These are phyloP conservation scores for Pica pica DNA, from an alignment of 2,113 vertebrate genomes.

Conservation along the genomic window DNA sequence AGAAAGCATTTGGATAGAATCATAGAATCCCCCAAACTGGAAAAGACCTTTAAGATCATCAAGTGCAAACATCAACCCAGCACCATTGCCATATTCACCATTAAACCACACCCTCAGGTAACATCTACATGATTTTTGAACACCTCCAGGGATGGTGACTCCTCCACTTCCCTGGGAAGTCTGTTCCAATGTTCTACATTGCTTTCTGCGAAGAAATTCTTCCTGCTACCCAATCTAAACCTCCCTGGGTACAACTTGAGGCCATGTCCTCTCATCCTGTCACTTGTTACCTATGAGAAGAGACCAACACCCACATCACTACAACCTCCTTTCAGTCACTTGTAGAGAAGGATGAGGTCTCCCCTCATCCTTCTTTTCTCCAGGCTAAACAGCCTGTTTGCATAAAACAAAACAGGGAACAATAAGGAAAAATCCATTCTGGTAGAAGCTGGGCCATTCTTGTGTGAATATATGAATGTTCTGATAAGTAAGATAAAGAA, in stretches of 20 bases:
- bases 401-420: not conserved
- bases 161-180: not conserved
- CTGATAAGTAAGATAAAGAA: not conserved
- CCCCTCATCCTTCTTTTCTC: not conserved
- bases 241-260: not conserved
- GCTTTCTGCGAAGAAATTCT: not conserved
- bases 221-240: not conserved
- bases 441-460: not conserved
- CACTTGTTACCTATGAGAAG: not conserved
- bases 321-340: not conserved
- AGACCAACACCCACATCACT: not conserved
- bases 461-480: not conserved
- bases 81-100: not conserved
- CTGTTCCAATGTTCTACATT: not conserved
- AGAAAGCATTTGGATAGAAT: not conserved
- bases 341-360: not conserved
- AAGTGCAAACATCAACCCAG: not conserved
- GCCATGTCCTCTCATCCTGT: not conserved
- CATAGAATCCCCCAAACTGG: not conserved
- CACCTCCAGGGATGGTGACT: no score
- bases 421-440: conserved; percentile 10
- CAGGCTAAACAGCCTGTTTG: not conserved
- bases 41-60: not conserved
- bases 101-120: not conserved
- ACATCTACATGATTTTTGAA: not conserved